These are phyloP conservation scores for Protophormia terraenovae DNA, from an alignment of 2,888 invertebrate genomes.

Conservation along the genomic window DNA sequence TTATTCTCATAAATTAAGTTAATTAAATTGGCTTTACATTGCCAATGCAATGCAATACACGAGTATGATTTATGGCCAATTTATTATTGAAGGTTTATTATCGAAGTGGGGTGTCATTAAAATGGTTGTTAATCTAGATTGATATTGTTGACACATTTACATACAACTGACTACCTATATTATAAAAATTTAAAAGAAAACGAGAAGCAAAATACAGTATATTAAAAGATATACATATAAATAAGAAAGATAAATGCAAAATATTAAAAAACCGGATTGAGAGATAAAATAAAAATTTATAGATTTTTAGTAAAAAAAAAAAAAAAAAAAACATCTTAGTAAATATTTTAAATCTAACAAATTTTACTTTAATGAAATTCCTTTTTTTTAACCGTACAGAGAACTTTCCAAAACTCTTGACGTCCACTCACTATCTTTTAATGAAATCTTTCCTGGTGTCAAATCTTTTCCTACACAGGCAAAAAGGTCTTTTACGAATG, in stretches of 20 bases:
- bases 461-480: slow-evolving; percentile 58
- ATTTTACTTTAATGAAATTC: slow-evolving; percentile 3
- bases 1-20: slow-evolving; percentile 57
- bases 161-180: no score
- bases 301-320: not conserved
- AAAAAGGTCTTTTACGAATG: slow-evolving; percentile 43
- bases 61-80: slow-evolving; percentile 57
- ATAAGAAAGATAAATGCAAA: not conserved
- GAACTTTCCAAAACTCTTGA: not conserved
- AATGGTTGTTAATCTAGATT: slow-evolving; percentile 51
- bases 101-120: slow-evolving; percentile 33
- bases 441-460: slow-evolving; percentile 62
- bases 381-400: not conserved
- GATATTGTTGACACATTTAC: slow-evolving; percentile 32
- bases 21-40: slow-evolving; percentile 58
- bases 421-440: slow-evolving; percentile 49
- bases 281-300: not conserved
- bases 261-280: not conserved
- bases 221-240: not conserved
- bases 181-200: not conserved
- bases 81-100: slow-evolving; percentile 54
- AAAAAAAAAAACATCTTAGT: not conserved
- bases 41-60: slow-evolving; percentile 42
- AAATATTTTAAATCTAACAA: not conserved
- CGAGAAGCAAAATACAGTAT: not conserved